Evolutionary conservation across 30 jellyfish, hydroid and myxozoan species (phyloP), one percentile per base, ranked within the genome.

Genomic region (Turritopsis rubra): DNA sequence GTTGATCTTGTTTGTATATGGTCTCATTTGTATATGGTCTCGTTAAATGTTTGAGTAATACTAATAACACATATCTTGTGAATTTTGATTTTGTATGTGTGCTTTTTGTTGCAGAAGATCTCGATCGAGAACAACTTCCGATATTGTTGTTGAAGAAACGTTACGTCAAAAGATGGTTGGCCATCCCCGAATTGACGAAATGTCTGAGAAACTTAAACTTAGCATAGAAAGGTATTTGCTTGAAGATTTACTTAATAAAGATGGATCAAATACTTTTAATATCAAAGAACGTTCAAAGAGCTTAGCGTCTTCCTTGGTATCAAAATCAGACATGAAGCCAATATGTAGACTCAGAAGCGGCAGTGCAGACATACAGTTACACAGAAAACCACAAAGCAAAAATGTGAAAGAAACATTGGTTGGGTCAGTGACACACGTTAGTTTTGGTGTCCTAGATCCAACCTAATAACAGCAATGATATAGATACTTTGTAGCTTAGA

Each of bases 121-220:
- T 20, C 75, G 88, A 26, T 52, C 89, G 16, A 88, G 80, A 70
- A n/a, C 27, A 9, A 25, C 29, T 66, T 24, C 54, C 0, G 86
- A 85, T 16, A 79, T 88, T 90, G 79, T 93, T 0, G 86, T 88
- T 28, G 96, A 83, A 52, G 94, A 86, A 75, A 25, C 88, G 1
- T 89, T 83, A 29, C 77, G 92, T 19, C 96, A 86, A 65, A 92
- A 94, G 7, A 82, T 93, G 7, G 29, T 77, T 18, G 97, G 97
- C 8, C 97, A 91, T 54, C 97, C 97, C 18, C 73, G 97, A 9
- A 88, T 84, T 22, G 79, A 85, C 24, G 84, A 86, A 19, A 91
- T 91, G 97, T 91, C 97, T 16, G 80, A 85, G 21, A 91, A 83
- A 85, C 84, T 91, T 1, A 91, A 86, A 70, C 80, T 75, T 17